Conservation (phyloP, 2,888 invertebrate genomes). For the Callosobruchus maculatus region DNA sequence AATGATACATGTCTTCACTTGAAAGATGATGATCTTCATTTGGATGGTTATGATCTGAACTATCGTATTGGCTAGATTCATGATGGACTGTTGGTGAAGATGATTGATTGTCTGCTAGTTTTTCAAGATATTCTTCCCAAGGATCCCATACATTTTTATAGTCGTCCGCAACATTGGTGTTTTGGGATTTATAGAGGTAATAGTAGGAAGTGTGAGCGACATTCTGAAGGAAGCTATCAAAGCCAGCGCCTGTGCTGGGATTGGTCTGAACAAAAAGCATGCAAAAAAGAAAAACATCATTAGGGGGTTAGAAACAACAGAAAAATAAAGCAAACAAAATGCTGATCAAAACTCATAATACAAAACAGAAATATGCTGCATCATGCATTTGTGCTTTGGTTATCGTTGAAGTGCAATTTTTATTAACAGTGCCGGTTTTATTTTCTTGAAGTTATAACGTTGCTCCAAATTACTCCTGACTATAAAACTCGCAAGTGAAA, state of each 20-base stretch:
- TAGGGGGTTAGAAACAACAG: conserved; percentile 7
- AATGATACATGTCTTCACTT: background rate
- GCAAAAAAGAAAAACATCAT: conserved; percentile 41
- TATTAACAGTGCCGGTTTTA: background rate
- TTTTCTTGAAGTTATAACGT: background rate
- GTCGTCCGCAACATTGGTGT: conserved; percentile 28
- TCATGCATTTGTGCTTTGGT: conserved; percentile 19
- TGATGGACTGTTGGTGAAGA: background rate
- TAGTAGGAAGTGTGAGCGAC: conserved; percentile 7
- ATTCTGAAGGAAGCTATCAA: conserved; percentile 20
- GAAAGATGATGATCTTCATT: background rate
- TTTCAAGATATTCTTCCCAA: conserved; percentile 63
- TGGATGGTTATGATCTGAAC: background rate
- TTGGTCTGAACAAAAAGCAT: conserved; percentile 38
- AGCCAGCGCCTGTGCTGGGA: conserved; percentile 23
- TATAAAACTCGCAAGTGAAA: too few relatives aligned
- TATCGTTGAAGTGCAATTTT: background rate
- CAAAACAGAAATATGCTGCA: conserved; percentile 34
- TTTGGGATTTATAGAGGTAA: background rate
- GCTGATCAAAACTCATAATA: conserved; percentile 42
- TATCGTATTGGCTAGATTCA: background rate
- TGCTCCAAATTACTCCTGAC: background rate
- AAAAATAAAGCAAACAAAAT: conserved; percentile 29
- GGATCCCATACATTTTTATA: conserved; percentile 60
- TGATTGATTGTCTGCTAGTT: background rate